Evolutionary conservation across 2,797 vertebrate species (phyloP).

Genomic region (Dendrocincla fuliginosa): DNA sequence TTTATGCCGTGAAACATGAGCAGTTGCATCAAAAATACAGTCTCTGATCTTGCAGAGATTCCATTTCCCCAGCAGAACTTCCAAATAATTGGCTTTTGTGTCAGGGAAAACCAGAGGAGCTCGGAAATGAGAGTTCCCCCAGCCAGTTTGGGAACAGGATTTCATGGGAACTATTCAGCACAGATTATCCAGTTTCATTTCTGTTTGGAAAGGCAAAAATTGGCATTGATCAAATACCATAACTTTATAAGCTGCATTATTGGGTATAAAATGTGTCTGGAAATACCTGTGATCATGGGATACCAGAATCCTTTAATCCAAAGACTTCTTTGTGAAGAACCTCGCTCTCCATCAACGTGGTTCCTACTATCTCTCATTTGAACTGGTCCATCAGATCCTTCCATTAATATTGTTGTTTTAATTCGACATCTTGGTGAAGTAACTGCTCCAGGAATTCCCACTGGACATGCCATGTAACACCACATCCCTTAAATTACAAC

Average conservation of each 20-base stretch:
- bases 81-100: not conserved
- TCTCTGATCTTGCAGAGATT: constrained; percentile 6
- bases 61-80: not conserved
- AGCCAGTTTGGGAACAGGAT: not conserved
- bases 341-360: rapidly evolving
- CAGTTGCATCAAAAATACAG: not conserved
- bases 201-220: not conserved
- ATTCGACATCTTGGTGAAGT: not conserved
- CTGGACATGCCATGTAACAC: rapidly evolving
- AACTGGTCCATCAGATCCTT: not conserved
- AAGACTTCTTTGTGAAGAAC: not conserved
- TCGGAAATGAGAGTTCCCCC: not conserved
- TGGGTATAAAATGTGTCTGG: not conserved
- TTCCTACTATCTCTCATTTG: not conserved
- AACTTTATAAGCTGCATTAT: not conserved
- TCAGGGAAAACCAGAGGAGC: not conserved
- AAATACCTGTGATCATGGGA: not conserved
- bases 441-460: not conserved
- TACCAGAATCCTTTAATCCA: not conserved
- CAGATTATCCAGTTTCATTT: not conserved
- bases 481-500: not conserved
- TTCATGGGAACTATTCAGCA: not conserved
- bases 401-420: not conserved
- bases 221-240: not conserved
- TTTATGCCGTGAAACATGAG: not conserved